Evolutionary conservation across 2,888 invertebrate species (phyloP), one percentile per base, ranked within the genome.

Genomic region (Fragum whitleyi): DNA sequence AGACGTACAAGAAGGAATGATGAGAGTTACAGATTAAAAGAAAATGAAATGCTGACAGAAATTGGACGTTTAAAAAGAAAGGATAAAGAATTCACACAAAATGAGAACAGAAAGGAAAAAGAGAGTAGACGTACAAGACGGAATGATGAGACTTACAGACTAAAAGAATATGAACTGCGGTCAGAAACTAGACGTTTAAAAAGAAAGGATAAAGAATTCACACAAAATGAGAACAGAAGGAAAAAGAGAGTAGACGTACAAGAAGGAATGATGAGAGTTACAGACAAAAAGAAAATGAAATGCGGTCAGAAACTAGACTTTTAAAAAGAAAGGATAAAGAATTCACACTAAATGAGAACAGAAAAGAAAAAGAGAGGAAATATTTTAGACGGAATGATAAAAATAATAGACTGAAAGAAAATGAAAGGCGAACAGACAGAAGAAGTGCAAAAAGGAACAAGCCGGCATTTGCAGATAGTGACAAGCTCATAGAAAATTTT

Each of bases 401-500:
- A 14, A 62, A 7, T 26, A 21, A 62, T 16, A 32, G 28, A 62
- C 19, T n/a, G 5, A 36, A 29, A 62, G n/a, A 62, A 29, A 62
- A 19, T 16, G n/a, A 62, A 29, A 62, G 6, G n/a, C 32, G 5
- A 62, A n/a, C 19, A 51, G 62, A 62, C 62, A 62, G 36, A 28
- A 32, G 62, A 62, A 26, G 28, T 26, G 28, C 28, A 29, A 32
- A 62, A 32, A 62, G 62, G 36, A 62, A 9, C 62, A 26, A 7
- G 28, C 9, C 57, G 28, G 28, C 28, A 29, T 23, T 29, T 57
- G 23, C 57, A 57, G 57, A 57, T 28, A 69, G 26, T 47, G 19
- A 76, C 73, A 23, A 39, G 55, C 19, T 65, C 26, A 57, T 57
- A 26, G 57, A 57, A 21, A 57, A 47, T 75, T 51, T 78, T 36